A percentile compares a stretch with the other conserved stretches of the same genome.
Evolutionary conservation across 2,888 invertebrate genomes (phyloP).

Genomic region (Trichogramma evanescens): DNA sequence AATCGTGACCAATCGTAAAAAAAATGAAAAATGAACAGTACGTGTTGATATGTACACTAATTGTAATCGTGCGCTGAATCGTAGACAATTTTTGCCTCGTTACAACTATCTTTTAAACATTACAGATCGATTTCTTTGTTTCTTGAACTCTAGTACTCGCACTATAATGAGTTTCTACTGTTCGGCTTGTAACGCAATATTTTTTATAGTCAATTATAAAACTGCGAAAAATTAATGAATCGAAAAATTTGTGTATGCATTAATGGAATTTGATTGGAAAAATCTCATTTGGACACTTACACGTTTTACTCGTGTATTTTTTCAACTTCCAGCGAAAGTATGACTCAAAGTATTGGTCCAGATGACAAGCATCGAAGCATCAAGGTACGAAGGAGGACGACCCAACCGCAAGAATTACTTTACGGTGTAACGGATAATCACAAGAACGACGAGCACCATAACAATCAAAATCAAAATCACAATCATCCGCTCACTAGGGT

Average conservation of each 20-base stretch:
- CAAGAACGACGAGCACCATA: slow-evolving; percentile 40
- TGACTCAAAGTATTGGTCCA: slow-evolving; percentile 34
- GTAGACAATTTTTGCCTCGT: no score
- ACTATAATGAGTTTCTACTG: no score
- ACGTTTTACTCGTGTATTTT: background rate
- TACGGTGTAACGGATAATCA: slow-evolving; percentile 50
- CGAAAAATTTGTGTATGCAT: background rate
- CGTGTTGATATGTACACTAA: no score
- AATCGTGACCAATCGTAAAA: no score
- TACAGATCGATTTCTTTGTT: no score
- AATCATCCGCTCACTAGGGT: slow-evolving; percentile 54
- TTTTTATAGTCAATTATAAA: background rate
- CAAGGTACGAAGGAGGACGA: slow-evolving; percentile 61
- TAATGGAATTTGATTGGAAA: background rate
- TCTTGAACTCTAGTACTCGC: no score
- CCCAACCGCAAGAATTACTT: slow-evolving; percentile 63
- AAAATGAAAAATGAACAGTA: no score
- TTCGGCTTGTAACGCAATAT: background rate
- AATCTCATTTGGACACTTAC: background rate
- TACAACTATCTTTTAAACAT: no score
- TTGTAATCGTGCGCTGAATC: no score
- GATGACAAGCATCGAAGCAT: slow-evolving; percentile 39
- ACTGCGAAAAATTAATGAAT: background rate
- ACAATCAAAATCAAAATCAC: slow-evolving; percentile 41
- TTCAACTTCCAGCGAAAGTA: slow-evolving; percentile 27